Evolutionary conservation across 1,140 invertebrate species (phyloP).

Genomic region (Drosophila pandora): DNA sequence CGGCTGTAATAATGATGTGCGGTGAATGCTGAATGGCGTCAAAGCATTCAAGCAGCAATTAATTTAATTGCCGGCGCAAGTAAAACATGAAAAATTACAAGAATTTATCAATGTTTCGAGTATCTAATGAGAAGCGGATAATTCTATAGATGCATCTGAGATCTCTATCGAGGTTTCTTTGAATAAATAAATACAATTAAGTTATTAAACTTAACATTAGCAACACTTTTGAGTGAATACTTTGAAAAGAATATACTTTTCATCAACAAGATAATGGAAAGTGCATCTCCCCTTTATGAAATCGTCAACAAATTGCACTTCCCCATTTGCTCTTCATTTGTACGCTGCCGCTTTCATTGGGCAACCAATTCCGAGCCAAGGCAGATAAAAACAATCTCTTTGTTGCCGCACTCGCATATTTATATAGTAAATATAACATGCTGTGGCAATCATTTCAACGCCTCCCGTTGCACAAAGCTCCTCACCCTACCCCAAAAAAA

Average conservation of each 20-base stretch:
- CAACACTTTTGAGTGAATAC: too few species aligned
- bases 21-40: slow-evolving; percentile 71
- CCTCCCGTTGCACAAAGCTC: slow-evolving; percentile 47
- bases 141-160: slow-evolving; percentile 3
- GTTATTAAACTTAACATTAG: slow-evolving; percentile 3
- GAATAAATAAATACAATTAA: slow-evolving; percentile 7
- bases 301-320: slow-evolving; percentile 54
- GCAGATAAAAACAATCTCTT: slow-evolving; percentile 42
- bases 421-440: slow-evolving; percentile 61
- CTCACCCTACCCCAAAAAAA: slow-evolving; percentile 10
- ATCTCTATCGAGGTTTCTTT: slow-evolving; percentile 26
- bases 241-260: too few species aligned
- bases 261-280: too few species aligned
- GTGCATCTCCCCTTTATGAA: slow-evolving; percentile 33
- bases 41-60: slow-evolving; percentile 78
- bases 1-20: slow-evolving; percentile 66
- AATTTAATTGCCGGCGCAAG: slow-evolving; percentile 62
- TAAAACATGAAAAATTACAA: slow-evolving; percentile 59
- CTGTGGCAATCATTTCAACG: slow-evolving; percentile 59
- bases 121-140: slow-evolving; percentile 34
- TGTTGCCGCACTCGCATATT: slow-evolving; percentile 40
- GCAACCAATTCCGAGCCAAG: slow-evolving; percentile 30
- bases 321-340: slow-evolving; percentile 31
- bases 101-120: slow-evolving; percentile 47
- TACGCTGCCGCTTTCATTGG: slow-evolving; percentile 51